Evolutionary conservation across 2,888 invertebrate species (phyloP).

Genomic region (Netelia virgata): DNA sequence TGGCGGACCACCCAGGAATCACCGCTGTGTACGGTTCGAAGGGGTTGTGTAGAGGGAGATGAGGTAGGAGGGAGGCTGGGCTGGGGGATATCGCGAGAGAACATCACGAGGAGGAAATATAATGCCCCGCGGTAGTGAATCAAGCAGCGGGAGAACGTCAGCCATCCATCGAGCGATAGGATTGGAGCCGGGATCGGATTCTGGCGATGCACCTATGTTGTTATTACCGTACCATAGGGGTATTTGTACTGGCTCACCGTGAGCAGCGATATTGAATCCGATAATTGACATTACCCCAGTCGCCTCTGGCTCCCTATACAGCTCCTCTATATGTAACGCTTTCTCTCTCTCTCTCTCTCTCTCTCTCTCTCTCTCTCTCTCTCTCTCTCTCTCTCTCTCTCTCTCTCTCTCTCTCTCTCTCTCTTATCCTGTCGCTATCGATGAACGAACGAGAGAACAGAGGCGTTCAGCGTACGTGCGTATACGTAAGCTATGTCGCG

Average conservation of each 20-base stretch:
- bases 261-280: slow-evolving; percentile 84
- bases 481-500: slow-evolving; percentile 26
- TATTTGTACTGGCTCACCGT: slow-evolving; percentile 84
- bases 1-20: slow-evolving; percentile 60
- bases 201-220: slow-evolving; percentile 82
- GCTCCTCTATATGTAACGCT: slow-evolving; percentile 19
- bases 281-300: slow-evolving; percentile 83
- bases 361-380: slow-evolving; percentile 24
- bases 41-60: slow-evolving; percentile 34
- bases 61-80: slow-evolving; percentile 20
- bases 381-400: slow-evolving; percentile 25
- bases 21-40: slow-evolving; percentile 38
- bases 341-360: slow-evolving; percentile 20
- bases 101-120: slow-evolving; percentile 71
- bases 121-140: slow-evolving; percentile 72
- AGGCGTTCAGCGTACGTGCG: slow-evolving; percentile 59
- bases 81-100: slow-evolving; percentile 25
- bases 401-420: slow-evolving; percentile 17
- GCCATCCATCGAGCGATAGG: slow-evolving; percentile 80
- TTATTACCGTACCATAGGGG: slow-evolving; percentile 83
- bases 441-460: slow-evolving; percentile 51
- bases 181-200: slow-evolving; percentile 81
- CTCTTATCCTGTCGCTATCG: slow-evolving; percentile 39
- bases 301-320: slow-evolving; percentile 58
- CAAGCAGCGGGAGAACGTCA: slow-evolving; percentile 77